Evolutionary conservation across 2,113 vertebrate genomes (phyloP), one percentile per base, ranked within the genome.

Genomic region (Zosterops pallidus): DNA sequence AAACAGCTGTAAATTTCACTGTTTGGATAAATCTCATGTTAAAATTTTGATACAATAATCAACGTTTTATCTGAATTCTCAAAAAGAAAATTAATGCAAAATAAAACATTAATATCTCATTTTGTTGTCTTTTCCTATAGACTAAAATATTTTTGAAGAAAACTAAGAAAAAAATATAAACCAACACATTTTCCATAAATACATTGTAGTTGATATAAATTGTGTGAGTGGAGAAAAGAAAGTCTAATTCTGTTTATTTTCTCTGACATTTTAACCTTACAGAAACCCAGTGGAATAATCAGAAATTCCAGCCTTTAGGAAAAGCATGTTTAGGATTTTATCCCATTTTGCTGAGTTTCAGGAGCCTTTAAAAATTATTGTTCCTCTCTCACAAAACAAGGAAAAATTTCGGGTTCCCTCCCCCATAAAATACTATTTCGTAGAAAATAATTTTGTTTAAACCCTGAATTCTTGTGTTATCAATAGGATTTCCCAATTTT

Each of bases 371-470:
- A 67, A 84, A 84, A 55, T 60, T 14, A 53, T 5, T 52, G 12
- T 26, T 79, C 56, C 26, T 60, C 50, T 60, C 37, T 49, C 50
- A 47, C 6, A 21, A 76, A 86, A 16, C 5, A 31, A 63, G 33
- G 12, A 11, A 55, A 89, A 26, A 2, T 0, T 0, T 26, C 20
- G 13, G 6, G 7, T 5, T 15, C 13, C 29, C 29, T 44, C 41
- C 49, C 22, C 41, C 6, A 11, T 31, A 11, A 89, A 62, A 42
- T 29, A 18, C 2, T 37, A 8, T 46, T 84, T 64, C 12, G 42
- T 63, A 72, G 17, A 53, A 59, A 81, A 44, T 5, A 68, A 46
- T n/a, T 78, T 56, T 42, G 14, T 33, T 57, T 62, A 62, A 62
- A 71, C 25, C 29, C n/a, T 2, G 1, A 65, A 53, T 83, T 57